Conservation (phyloP, 2,797 vertebrate genomes). For the Eidolon dupreanum region DNA sequence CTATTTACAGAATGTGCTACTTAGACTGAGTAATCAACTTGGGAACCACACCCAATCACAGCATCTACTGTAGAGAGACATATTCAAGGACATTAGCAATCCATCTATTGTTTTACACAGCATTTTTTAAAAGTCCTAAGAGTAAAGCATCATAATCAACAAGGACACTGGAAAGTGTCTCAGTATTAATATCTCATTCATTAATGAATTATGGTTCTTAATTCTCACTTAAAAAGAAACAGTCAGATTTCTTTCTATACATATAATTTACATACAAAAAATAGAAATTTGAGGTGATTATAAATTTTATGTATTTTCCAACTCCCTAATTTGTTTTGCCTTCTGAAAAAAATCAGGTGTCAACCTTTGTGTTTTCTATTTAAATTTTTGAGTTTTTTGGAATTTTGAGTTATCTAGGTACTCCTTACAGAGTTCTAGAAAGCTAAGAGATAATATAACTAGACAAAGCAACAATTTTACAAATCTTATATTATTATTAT, state of each 20-base stretch:
- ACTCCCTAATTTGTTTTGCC: neutral
- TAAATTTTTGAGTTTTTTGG: neutral
- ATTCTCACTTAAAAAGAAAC: neutral
- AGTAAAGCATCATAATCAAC: conserved; percentile 38
- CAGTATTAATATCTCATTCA: conserved; percentile 31
- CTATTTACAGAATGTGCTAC: conserved; percentile 77
- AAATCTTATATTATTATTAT: neutral
- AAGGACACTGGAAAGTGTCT: conserved; percentile 58
- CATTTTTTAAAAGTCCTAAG: neutral
- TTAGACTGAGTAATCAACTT: conserved; percentile 72
- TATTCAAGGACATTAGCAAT: conserved; percentile 65
- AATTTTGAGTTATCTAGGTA: neutral
- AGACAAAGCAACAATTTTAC: neutral
- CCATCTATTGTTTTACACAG: conserved; percentile 77
- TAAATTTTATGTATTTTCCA: neutral
- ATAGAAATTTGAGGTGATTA: neutral
- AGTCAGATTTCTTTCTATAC: neutral
- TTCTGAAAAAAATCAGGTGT: neutral
- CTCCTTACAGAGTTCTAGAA: neutral
- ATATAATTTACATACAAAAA: neutral
- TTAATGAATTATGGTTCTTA: neutral
- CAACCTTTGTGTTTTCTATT: neutral
- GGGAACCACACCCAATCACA: conserved; percentile 67
- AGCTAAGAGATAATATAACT: neutral
- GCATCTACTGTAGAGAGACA: neutral